Evolutionary conservation across 2,113 vertebrate species (phyloP).

Genomic region (Dasypus novemcinctus): DNA sequence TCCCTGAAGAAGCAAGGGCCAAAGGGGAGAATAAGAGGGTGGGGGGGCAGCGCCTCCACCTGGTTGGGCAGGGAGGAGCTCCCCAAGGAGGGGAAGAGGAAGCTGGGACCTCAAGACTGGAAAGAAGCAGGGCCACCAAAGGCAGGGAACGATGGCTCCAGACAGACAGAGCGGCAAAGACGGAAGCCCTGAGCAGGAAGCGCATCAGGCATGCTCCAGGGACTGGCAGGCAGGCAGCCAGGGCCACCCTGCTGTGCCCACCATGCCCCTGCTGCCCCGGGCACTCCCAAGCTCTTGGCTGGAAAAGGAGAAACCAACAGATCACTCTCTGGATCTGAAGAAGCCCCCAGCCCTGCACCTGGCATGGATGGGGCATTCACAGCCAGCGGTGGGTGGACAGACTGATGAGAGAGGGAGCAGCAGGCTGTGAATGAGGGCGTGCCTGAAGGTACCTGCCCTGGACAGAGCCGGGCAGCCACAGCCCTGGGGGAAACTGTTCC

Average conservation of each 20-base stretch:
- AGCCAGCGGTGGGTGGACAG: rapidly evolving
- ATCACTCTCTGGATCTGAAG: neutral
- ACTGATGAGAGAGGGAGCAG: rapidly evolving
- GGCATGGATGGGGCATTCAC: rapidly evolving
- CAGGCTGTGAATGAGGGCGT: rapidly evolving
- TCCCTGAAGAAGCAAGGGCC: neutral
- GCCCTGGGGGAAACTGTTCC: neutral
- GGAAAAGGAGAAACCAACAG: neutral
- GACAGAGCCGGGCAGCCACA: neutral
- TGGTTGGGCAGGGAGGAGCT: neutral
- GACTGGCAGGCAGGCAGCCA: neutral
- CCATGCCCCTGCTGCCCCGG: neutral
- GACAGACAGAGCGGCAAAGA: neutral
- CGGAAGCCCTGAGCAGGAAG: neutral
- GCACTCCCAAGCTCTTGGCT: neutral
- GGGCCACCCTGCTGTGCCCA: neutral
- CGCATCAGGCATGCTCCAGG: neutral
- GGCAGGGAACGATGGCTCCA: neutral
- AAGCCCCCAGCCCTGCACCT: neutral
- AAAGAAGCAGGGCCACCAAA: neutral
- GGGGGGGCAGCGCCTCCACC: rapidly evolving
- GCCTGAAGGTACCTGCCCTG: neutral
- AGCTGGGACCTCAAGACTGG: rapidly evolving
- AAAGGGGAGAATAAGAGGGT: rapidly evolving
- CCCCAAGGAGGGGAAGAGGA: rapidly evolving